Conservation (phyloP, 2,797 vertebrate genomes). For the Sebastes umbrosus region DNA sequence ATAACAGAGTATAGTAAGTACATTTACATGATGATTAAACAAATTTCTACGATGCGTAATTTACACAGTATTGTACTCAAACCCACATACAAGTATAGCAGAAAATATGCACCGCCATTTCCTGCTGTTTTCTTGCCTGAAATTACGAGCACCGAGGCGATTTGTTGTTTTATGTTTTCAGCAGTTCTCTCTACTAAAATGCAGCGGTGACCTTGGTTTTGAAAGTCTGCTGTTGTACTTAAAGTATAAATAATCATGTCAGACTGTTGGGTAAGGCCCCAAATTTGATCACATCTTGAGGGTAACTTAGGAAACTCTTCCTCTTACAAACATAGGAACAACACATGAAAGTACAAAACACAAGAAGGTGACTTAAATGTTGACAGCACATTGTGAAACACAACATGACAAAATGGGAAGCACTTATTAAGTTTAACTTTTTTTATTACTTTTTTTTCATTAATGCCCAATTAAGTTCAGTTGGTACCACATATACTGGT, state of each 20-base stretch:
- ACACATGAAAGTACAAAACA: background rate
- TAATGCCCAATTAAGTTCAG: background rate
- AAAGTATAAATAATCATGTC: conserved; percentile 48
- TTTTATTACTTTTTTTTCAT: background rate
- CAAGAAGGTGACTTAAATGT: background rate
- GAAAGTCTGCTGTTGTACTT: conserved; percentile 38
- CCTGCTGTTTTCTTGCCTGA: conserved; percentile 24
- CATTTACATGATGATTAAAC: background rate
- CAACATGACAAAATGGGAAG: background rate
- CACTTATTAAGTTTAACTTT: background rate
- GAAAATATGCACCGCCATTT: conserved; percentile 3
- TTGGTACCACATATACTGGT: background rate
- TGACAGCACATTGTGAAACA: background rate
- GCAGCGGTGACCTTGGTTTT: conserved; percentile 19
- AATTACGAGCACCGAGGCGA: conserved; percentile 18
- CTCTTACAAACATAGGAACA: background rate
- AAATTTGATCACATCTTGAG: conserved; percentile 24
- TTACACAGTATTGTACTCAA: background rate
- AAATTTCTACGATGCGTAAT: background rate
- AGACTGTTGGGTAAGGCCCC: conserved; percentile 24
- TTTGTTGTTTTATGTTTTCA: conserved; percentile 36
- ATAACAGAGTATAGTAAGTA: background rate
- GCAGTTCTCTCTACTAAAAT: conserved; percentile 21
- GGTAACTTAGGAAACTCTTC: conserved; percentile 4
- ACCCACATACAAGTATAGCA: background rate